Evolutionary conservation across 2,797 vertebrate genomes (phyloP), one percentile per base, ranked within the genome.

Genomic region (Gymnoscopelus braueri): DNA sequence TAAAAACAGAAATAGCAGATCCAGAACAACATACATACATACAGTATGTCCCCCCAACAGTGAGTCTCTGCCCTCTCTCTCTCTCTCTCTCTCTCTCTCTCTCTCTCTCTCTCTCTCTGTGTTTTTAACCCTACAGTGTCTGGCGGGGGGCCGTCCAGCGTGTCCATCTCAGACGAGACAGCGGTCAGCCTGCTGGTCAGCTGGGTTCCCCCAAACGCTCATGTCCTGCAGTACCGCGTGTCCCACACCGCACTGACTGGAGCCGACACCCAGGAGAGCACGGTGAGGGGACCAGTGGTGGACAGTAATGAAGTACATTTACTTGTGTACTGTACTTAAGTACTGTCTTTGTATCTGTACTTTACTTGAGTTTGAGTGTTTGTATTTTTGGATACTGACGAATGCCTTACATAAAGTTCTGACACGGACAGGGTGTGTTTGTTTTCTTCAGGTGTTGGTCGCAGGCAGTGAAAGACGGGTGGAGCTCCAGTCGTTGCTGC

Each of bases 141-240:
- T 3, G 88, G 91, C 23, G 95, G 92, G 63, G 95, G 95, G 3
- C 96, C 96, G 0, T 92, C 94, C 71, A 89, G 92, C 35, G 90
- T 97, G 54, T 82, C 89, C 0, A 85, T 98, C 1, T 91, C 93
- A 1, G 94, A 96, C 0, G 95, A 97, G 90, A 96, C 92, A 0
- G 90, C 96, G 0, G 92, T 91, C 85, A 96, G 95, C 87, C 79
- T 98, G 44, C 61, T 90, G 74, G 86, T 98, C 80, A 95, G 86
- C 83, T 98, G 97, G 97, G 85, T 87, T 0, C 95, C 95, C 1
- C 96, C 96, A 0, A 94, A 94, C 0, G 92, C 94, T n/a, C 95
- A 93, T 0, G 89, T 97, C 0, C 94, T 95, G 14, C 94, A 94
- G 87, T 98, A 97, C 76, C 94, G 86, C 1, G 92, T 98, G 57